phyloP scores from a whole-genome alignment of 92 coral and sea anemone species.

The Parazoanthus swiftii region DNA sequence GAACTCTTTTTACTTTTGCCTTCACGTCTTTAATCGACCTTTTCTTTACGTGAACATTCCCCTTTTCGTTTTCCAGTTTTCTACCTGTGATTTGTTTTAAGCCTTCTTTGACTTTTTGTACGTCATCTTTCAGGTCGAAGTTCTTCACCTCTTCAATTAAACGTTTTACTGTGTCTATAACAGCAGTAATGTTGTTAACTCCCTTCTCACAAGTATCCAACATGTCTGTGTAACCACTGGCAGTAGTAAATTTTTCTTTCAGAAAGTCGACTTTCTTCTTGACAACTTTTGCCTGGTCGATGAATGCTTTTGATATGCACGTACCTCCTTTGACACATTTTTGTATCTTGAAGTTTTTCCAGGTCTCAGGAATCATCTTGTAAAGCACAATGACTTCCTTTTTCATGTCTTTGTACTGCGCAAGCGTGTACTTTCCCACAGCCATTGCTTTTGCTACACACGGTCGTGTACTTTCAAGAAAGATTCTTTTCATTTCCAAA shows the following conservation, averaged over 20 bases:
- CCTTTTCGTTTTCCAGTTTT: conserved; percentile 48
- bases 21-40: conserved; percentile 54
- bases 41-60: conserved; percentile 34
- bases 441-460: conserved; percentile 76
- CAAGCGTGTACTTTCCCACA: conserved; percentile 76
- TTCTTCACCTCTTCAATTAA: conserved; percentile 70
- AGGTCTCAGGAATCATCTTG: conserved; percentile 87
- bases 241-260: conserved; percentile 57
- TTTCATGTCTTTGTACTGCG: conserved; percentile 84
- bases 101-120: conserved; percentile 76
- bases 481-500: conserved; percentile 59
- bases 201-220: conserved; percentile 82
- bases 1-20: conserved; percentile 62
- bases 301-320: conserved; percentile 87
- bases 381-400: conserved; percentile 73
- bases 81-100: conserved; percentile 81
- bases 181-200: conserved; percentile 82
- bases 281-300: conserved; percentile 80
- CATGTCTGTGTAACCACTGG: conserved; percentile 90
- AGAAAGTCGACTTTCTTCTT: conserved; percentile 71
- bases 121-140: conserved; percentile 81
- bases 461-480: conserved; percentile 68
- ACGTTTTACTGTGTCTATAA: conserved; percentile 74
- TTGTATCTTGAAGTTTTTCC: conserved; percentile 83
- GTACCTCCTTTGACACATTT: conserved; percentile 84